Percentiles rank a stretch among this genome's conserved stretches.
phyloP scores from a whole-genome alignment of 2,797 vertebrate species.

The Threskiornis aethiopicus region DNA sequence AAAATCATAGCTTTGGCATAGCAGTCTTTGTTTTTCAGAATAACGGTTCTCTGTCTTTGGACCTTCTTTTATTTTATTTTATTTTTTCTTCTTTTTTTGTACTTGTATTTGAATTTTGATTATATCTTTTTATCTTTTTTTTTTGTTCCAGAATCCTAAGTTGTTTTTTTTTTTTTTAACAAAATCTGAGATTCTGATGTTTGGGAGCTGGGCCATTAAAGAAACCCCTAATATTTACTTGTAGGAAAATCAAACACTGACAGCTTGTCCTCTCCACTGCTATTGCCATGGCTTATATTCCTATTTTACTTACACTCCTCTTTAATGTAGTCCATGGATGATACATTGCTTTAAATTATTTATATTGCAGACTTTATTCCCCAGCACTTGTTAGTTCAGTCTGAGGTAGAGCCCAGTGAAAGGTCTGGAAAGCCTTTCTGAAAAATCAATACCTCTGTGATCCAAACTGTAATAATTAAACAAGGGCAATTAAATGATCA shows the following conservation, averaged over 20 bases:
- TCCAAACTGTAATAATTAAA: slow-evolving; percentile 32
- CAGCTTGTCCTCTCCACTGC: neutral
- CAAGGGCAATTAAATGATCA: slow-evolving; percentile 25
- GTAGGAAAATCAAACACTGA: neutral
- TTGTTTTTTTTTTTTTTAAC: neutral
- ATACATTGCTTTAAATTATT: neutral
- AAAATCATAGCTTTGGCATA: neutral
- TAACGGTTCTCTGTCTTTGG: neutral
- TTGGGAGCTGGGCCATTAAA: neutral
- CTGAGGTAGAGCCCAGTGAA: neutral
- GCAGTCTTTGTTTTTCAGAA: neutral
- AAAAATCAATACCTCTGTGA: slow-evolving; percentile 29
- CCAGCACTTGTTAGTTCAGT: neutral
- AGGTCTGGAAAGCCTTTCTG: neutral
- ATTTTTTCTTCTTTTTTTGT: neutral
- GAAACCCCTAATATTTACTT: neutral
- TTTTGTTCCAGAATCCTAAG: neutral
- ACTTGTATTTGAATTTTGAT: neutral
- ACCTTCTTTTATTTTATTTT: neutral
- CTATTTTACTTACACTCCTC: neutral
- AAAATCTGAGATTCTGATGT: neutral
- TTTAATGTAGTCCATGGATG: neutral
- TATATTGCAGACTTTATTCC: neutral
- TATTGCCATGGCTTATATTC: neutral
- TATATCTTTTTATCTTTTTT: neutral